Evolutionary conservation across 1,140 invertebrate genomes (phyloP), one percentile per base, ranked within the genome.

Genomic region (Trachymyrmex cornetzi): DNA sequence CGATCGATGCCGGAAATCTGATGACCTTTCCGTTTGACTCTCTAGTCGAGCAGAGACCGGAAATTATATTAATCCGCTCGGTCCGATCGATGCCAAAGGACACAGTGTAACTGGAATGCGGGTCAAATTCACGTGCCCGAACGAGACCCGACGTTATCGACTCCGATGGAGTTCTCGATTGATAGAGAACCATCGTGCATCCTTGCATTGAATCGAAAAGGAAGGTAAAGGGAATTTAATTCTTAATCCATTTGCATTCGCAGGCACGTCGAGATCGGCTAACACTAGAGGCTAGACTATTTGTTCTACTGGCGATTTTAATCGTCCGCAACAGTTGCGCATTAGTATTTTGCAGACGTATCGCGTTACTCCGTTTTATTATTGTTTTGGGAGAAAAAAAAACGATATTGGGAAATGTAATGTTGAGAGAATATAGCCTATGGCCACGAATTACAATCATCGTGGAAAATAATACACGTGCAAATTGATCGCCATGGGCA

Each of bases 81-180:
- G 55, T 44, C 9, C 38, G 69, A 84, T 84, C 80, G 80, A 84
- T 84, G 80, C 57, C 38, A 84, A 84, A 84, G 80, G 80, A 84
- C 69, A 50, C 38, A 24, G 69, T 24, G 24, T 24, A 55, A 7
- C 24, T 61, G 80, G 80, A 84, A 84, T 75, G 69, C 69, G 38
- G 67, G 80, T 74, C 34, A 82, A 24, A 82, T 59, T 82, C 66
- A 50, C 77, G 50, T 57, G 64, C 9, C 16, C 48, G 34, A 72
- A 72, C 30, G 79, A 71, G 79, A 81, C 24, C 50, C 50, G 66
- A 61, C 27, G 80, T 59, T 74, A 82, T 82, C 80, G 80, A 61
- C 34, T 74, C 24, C 79, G 79, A 82, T 74, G 38, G 38, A 74
- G 67, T 74, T 48, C 79, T 82, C 53, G 34, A 72, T 74, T 82